A percentile compares a stretch with the other conserved stretches of the same genome.
phyloP scores from a whole-genome alignment of 2,113 vertebrate genomes.

The Gulo gulo region DNA sequence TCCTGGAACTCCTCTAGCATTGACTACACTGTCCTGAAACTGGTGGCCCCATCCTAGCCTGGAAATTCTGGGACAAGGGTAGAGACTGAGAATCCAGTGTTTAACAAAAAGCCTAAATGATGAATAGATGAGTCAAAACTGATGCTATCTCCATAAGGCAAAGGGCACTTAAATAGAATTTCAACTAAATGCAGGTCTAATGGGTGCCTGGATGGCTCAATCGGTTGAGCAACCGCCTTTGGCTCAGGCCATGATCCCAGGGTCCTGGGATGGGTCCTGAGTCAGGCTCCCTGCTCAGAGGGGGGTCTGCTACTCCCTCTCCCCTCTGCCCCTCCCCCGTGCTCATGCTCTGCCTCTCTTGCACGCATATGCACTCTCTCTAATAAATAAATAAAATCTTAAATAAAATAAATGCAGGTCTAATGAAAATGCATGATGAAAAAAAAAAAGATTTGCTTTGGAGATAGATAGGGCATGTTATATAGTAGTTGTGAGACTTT shows the following conservation, averaged over 20 bases:
- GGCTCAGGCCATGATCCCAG: not conserved
- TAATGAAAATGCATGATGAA: not conserved
- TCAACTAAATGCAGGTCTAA: not conserved
- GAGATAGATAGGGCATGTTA: not conserved
- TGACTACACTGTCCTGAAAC: not conserved
- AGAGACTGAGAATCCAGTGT: not conserved
- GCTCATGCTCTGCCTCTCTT: not conserved
- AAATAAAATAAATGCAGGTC: not conserved
- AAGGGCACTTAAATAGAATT: not conserved
- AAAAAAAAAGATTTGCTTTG: not conserved
- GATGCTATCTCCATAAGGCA: not conserved
- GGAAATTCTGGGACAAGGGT: not conserved
- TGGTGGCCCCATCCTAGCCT: not conserved
- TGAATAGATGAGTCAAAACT: constrained; percentile 19
- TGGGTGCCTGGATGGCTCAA: not conserved
- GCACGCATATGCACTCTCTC: not conserved
- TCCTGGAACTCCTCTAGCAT: not conserved
- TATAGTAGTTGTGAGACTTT: not conserved
- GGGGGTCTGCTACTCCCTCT: not conserved
- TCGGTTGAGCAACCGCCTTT: not conserved
- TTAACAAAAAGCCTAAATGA: not conserved
- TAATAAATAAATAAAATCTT: not conserved
- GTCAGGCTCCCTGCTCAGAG: not conserved
- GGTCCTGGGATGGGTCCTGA: not conserved
- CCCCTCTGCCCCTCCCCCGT: not conserved